phyloP scores from a whole-genome alignment of 2,797 vertebrate genomes.

The Crocodylus rhombifer region DNA sequence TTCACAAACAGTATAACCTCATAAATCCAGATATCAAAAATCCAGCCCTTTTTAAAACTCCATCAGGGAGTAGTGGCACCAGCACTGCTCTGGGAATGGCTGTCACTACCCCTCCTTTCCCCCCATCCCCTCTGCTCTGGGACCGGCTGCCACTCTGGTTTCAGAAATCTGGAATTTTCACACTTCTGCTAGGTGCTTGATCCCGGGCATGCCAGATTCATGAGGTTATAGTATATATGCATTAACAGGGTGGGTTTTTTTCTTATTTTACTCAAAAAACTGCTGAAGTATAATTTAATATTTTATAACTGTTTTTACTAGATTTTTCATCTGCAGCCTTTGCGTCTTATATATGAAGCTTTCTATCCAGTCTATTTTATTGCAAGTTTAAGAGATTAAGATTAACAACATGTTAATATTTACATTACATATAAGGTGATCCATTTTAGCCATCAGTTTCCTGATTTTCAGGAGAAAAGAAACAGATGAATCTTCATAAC shows the following conservation, averaged over 20 bases:
- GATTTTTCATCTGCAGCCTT: not conserved
- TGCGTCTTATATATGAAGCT: not conserved
- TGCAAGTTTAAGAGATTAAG: constrained; percentile 8
- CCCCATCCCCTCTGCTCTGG: no score
- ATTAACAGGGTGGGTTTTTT: not conserved
- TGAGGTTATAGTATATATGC: not conserved
- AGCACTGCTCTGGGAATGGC: no score
- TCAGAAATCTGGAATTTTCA: no score
- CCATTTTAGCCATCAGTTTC: not conserved
- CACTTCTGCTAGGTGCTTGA: no score
- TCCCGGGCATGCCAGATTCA: no score
- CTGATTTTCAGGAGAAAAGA: constrained; percentile 31
- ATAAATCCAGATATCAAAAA: no score
- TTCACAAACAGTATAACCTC: not conserved
- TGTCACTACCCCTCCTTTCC: no score
- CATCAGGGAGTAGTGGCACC: no score
- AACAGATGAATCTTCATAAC: not conserved
- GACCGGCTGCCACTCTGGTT: no score
- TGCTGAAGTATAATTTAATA: not conserved
- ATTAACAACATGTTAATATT: not conserved
- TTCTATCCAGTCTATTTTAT: not conserved
- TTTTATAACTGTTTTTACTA: not conserved
- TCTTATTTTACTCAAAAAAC: not conserved
- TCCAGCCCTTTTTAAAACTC: no score
- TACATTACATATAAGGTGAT: not conserved